phyloP scores from a whole-genome alignment of 2,888 invertebrate species.

The Temnothorax ravouxi region DNA sequence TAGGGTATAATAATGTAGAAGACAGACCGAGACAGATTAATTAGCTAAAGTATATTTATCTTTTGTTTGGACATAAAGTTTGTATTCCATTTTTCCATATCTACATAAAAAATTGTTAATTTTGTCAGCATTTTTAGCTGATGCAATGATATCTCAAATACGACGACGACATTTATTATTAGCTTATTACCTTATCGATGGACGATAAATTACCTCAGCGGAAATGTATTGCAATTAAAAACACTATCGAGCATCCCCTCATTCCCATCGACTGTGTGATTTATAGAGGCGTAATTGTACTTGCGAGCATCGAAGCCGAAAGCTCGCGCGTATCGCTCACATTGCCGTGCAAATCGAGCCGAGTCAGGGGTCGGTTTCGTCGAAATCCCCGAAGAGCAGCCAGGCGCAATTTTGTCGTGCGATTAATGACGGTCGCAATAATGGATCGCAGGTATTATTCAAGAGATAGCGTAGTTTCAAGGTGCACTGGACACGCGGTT shows the following conservation, averaged over 20 bases:
- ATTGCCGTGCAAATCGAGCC: constrained; percentile 56
- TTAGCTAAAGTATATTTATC: not conserved
- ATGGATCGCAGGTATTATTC: constrained; percentile 63
- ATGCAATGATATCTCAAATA: not conserved
- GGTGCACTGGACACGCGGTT: constrained; percentile 32
- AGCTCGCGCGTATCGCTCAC: constrained; percentile 56
- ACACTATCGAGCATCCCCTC: constrained; percentile 39
- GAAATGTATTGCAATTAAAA: constrained; percentile 51
- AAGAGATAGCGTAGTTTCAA: constrained; percentile 47
- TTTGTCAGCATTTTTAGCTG: not conserved
- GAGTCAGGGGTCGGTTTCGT: constrained; percentile 52
- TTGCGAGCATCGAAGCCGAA: constrained; percentile 54
- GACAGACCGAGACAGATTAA: not conserved
- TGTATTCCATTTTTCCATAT: not conserved
- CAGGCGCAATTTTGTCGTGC: constrained; percentile 62
- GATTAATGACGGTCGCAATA: constrained; percentile 68
- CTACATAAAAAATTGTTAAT: not conserved
- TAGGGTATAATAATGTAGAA: not conserved
- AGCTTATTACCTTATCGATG: not conserved
- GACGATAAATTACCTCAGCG: constrained; percentile 12
- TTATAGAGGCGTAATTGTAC: constrained; percentile 52
- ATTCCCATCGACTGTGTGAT: constrained; percentile 42
- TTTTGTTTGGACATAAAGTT: not conserved
- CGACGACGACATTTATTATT: not conserved
- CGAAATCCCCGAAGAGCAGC: constrained; percentile 56